These are phyloP conservation scores for Cnemophilus loriae DNA, from an alignment of 2,113 vertebrate species.

Conservation along the genomic window DNA sequence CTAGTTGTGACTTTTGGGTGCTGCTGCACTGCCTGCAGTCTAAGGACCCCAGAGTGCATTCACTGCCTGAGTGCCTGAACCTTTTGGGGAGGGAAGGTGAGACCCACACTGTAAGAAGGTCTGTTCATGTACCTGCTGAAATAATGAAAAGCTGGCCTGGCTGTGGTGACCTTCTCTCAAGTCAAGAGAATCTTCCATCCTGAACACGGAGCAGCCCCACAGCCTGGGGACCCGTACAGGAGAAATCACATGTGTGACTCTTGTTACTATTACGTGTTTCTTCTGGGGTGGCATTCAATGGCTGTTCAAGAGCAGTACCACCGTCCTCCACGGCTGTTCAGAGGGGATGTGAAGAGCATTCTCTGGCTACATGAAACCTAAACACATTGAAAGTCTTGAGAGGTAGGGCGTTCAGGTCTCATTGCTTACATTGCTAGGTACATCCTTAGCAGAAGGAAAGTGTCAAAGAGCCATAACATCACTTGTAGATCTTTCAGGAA, in stretches of 20 bases:
- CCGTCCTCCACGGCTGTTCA: background rate
- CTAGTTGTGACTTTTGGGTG: background rate
- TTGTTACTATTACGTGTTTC: background rate
- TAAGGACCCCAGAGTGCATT: background rate
- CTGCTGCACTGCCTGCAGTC: background rate
- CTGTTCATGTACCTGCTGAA: background rate
- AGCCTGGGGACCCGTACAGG: background rate
- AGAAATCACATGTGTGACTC: background rate
- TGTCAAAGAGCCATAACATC: background rate
- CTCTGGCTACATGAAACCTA: background rate
- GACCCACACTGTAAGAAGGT: background rate
- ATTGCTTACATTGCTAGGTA: background rate
- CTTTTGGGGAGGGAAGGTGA: background rate
- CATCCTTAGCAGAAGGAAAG: background rate
- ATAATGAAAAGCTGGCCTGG: background rate
- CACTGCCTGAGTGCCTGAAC: background rate
- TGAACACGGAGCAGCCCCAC: background rate
- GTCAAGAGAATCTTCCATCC: background rate
- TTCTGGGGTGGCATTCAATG: background rate
- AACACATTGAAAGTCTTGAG: background rate
- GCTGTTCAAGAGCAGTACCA: background rate
- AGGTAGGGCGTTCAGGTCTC: too few species aligned
- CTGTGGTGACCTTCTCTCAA: background rate
- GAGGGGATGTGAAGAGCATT: background rate
- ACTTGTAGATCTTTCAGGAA: background rate